Conservation (phyloP, 1,140 invertebrate species). For the Helicoverpa armigera region DNA sequence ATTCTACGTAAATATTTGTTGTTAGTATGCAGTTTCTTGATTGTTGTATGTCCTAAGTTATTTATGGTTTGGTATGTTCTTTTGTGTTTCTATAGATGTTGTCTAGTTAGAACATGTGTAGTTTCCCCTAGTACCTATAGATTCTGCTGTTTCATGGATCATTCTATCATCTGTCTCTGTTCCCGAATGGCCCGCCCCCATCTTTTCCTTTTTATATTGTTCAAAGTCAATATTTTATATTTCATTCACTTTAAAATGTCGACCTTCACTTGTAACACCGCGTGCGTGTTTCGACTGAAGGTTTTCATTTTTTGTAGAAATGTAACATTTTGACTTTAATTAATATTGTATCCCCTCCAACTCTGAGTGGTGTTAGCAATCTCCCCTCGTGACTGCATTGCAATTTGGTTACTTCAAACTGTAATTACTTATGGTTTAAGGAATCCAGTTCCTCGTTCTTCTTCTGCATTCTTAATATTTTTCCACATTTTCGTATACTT, state of each 20-base stretch:
- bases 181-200: slow-evolving; percentile 44
- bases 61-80: slow-evolving; percentile 47
- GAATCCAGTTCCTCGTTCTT: slow-evolving; percentile 83
- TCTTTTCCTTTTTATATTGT: slow-evolving; percentile 63
- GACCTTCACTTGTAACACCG: slow-evolving; percentile 72
- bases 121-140: slow-evolving; percentile 49
- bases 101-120: slow-evolving; percentile 57
- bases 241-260: slow-evolving; percentile 57
- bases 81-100: slow-evolving; percentile 56
- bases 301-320: slow-evolving; percentile 65
- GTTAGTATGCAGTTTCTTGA: background rate
- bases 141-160: slow-evolving; percentile 50
- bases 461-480: slow-evolving; percentile 72
- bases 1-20: slow-evolving; percentile 33
- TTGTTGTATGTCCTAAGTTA: slow-evolving; percentile 25
- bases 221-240: slow-evolving; percentile 65
- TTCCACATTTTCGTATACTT: slow-evolving; percentile 31
- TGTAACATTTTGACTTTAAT: slow-evolving; percentile 67
- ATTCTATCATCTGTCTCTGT: slow-evolving; percentile 42
- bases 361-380: slow-evolving; percentile 82
- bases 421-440: slow-evolving; percentile 85
- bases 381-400: slow-evolving; percentile 87
- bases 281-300: slow-evolving; percentile 70
- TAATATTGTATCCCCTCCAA: slow-evolving; percentile 61
- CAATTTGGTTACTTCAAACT: slow-evolving; percentile 86